Evolutionary conservation across 2,797 vertebrate species (phyloP).

Genomic region (Pipistrellus kuhlii): DNA sequence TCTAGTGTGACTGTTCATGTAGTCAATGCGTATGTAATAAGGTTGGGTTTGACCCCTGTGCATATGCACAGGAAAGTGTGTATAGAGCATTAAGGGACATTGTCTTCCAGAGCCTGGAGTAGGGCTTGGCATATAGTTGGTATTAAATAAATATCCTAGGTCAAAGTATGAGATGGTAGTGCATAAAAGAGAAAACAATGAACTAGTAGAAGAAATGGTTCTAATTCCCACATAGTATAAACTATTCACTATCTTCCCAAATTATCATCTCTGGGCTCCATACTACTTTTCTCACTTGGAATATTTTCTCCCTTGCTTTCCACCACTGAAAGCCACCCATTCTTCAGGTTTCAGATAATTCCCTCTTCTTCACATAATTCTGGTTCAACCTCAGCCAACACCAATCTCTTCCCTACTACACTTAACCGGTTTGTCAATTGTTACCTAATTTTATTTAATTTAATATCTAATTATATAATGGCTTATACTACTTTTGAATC

Average conservation of each 20-base stretch:
- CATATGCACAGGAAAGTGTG: background rate
- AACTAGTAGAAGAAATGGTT: background rate
- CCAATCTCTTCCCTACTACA: background rate
- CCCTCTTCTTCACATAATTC: background rate
- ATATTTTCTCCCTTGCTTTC: background rate
- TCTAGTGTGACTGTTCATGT: background rate
- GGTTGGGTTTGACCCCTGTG: background rate
- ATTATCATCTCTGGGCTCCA: background rate
- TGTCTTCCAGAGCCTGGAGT: background rate
- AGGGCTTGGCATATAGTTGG: background rate
- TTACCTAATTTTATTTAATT: constrained; percentile 34
- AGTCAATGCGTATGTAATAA: background rate
- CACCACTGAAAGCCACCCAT: background rate
- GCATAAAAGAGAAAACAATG: background rate
- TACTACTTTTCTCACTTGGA: background rate
- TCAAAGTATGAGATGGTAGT: background rate
- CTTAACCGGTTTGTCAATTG: background rate
- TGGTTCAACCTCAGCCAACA: background rate
- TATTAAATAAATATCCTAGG: background rate
- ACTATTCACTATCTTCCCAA: background rate
- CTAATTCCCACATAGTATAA: background rate
- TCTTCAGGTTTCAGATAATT: background rate
- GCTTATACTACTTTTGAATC: background rate
- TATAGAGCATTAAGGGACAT: background rate
- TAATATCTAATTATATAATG: background rate